Percentiles rank a stretch among this genome's conserved stretches.
Evolutionary conservation across 2,888 invertebrate species (phyloP).

Genomic region (Brassicogethes aeneus): DNA sequence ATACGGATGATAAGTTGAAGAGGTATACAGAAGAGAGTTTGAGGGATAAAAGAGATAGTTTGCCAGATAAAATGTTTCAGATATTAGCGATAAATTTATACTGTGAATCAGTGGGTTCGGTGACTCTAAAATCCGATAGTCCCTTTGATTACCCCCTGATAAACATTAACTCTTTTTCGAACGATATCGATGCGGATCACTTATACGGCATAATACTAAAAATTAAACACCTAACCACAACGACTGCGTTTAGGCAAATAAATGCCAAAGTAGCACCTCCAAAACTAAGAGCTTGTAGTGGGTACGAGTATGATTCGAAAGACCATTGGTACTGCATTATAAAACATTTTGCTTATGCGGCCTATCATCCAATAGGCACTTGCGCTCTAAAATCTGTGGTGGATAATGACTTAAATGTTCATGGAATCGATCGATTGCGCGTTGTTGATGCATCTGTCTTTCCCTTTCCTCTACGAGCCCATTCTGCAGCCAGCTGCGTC

Average conservation of each 20-base stretch:
- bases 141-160: slow-evolving; percentile 49
- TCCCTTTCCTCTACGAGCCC: slow-evolving; percentile 51
- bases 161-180: slow-evolving; percentile 55
- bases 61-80: too few relatives aligned
- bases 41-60: too few relatives aligned
- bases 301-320: slow-evolving; percentile 44
- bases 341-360: slow-evolving; percentile 46
- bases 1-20: too few relatives aligned
- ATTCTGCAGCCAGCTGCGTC: slow-evolving; percentile 56
- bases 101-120: neutral
- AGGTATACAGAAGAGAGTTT: too few relatives aligned
- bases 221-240: too few relatives aligned
- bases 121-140: neutral
- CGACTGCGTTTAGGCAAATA: too few relatives aligned
- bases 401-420: slow-evolving; percentile 48
- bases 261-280: slow-evolving; percentile 20
- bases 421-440: slow-evolving; percentile 47
- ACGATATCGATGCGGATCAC: slow-evolving; percentile 45
- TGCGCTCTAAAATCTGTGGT: slow-evolving; percentile 59
- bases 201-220: too few relatives aligned
- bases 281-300: slow-evolving; percentile 36
- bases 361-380: slow-evolving; percentile 58
- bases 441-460: slow-evolving; percentile 57
- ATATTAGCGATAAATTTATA: too few relatives aligned
- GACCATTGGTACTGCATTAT: slow-evolving; percentile 37